A percentile compares a stretch with the other conserved stretches of the same genome.
Conservation (phyloP, 2,797 vertebrate species). For the Clarias laeviceps region DNA sequence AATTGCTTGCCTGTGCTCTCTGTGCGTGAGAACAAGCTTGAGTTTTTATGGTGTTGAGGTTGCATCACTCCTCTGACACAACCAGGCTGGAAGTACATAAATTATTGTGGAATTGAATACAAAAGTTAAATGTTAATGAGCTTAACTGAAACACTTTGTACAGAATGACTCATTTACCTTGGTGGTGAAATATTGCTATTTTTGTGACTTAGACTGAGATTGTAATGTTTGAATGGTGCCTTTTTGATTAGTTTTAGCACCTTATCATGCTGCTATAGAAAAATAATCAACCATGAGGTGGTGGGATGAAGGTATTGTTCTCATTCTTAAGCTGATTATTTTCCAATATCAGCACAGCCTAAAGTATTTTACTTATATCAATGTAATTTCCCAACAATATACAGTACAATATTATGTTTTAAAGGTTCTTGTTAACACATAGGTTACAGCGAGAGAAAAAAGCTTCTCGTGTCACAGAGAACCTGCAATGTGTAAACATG, state of each 20-base stretch:
- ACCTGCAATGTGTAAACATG: too few species aligned
- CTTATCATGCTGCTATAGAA: not conserved
- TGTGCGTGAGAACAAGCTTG: conserved; percentile 16
- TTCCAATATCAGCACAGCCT: not conserved
- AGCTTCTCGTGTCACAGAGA: not conserved
- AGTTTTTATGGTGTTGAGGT: conserved; percentile 2
- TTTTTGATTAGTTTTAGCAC: not conserved
- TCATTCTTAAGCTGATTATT: not conserved
- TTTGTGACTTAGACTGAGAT: not conserved
- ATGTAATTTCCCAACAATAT: not conserved
- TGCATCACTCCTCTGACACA: conserved; percentile 5
- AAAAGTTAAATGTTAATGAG: not conserved
- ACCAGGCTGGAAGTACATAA: not conserved
- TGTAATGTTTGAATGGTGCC: not conserved
- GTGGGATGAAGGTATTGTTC: not conserved
- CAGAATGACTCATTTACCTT: not conserved
- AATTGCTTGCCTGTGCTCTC: conserved; percentile 25
- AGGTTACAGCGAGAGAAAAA: not conserved
- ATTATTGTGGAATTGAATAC: not conserved
- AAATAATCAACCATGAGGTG: not conserved
- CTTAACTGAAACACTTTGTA: not conserved
- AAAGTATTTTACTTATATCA: not conserved
- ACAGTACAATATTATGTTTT: not conserved
- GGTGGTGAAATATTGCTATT: too few species aligned
- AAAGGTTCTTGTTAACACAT: not conserved